Evolutionary conservation across 2,888 invertebrate species (phyloP).

Genomic region (Digitonthophagus gazella): DNA sequence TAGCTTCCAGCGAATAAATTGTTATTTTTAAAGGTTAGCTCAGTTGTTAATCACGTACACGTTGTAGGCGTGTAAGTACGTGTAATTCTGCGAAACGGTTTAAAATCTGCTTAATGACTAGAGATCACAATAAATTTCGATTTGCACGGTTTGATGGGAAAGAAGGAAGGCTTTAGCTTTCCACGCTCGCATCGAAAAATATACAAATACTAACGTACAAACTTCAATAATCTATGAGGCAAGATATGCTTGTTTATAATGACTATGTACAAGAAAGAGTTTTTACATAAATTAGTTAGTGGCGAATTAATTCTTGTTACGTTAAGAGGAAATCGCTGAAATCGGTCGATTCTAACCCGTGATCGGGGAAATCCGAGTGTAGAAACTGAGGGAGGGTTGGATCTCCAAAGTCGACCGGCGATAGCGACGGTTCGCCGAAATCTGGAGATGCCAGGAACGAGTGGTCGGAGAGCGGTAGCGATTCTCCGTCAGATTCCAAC

Average conservation of each 20-base stretch:
- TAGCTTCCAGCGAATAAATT: conserved; percentile 4
- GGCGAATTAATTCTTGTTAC: conserved; percentile 35
- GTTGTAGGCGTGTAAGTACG: conserved; percentile 11
- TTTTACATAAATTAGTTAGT: conserved; percentile 25
- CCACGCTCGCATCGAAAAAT: conserved; percentile 3
- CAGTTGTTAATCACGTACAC: conserved; percentile 7
- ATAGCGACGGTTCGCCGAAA: conserved; percentile 55
- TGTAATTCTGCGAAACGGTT: not conserved
- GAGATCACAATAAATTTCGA: conserved; percentile 12
- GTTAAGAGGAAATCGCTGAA: conserved; percentile 49
- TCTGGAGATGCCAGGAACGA: conserved; percentile 56
- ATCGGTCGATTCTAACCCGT: conserved; percentile 44
- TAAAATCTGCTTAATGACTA: not conserved
- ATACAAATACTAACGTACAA: conserved; percentile 4
- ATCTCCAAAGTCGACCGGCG: conserved; percentile 57
- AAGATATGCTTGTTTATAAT: conserved; percentile 29
- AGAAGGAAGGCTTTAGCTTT: not conserved
- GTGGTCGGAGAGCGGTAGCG: conserved; percentile 56
- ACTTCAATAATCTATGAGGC: conserved; percentile 26
- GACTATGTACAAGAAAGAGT: conserved; percentile 28
- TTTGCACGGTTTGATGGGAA: not conserved
- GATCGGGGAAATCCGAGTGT: conserved; percentile 48
- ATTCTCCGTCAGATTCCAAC: conserved; percentile 62
- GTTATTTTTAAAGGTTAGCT: conserved; percentile 15
- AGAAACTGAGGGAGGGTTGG: conserved; percentile 45